Evolutionary conservation across 2,888 invertebrate genomes (phyloP).

Genomic region (Melinaea menophilus): DNA sequence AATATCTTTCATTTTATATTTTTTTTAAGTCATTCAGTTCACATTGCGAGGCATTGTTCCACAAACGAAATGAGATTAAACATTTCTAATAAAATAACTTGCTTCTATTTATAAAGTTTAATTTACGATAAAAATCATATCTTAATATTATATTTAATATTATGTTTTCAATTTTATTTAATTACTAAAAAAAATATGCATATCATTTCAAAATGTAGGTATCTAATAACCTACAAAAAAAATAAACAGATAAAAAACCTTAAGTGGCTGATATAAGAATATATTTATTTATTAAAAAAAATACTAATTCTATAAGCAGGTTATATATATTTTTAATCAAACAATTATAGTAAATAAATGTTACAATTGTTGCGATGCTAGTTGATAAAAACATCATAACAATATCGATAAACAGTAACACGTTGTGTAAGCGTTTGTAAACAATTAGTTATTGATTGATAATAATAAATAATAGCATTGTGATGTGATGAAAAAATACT

Average conservation of each 20-base stretch:
- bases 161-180: too few species aligned
- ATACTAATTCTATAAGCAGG: neutral
- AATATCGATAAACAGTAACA: conserved; percentile 18
- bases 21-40: conserved; percentile 9
- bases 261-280: too few species aligned
- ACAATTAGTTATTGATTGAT: conserved; percentile 13
- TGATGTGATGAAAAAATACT: too few species aligned
- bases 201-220: too few species aligned
- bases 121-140: too few species aligned
- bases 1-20: conserved; percentile 7
- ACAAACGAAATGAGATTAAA: neutral
- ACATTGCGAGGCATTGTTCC: conserved; percentile 1
- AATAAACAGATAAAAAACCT: too few species aligned
- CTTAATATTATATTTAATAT: too few species aligned
- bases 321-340: neutral
- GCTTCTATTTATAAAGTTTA: too few species aligned
- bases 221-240: too few species aligned
- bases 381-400: conserved; percentile 13
- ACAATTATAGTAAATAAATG: neutral
- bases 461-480: neutral
- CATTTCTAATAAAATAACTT: too few species aligned
- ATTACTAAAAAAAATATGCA: too few species aligned
- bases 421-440: conserved; percentile 18
- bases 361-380: conserved; percentile 5
- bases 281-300: too few species aligned